A percentile compares a stretch with the other conserved stretches of the same genome.
phyloP scores from a whole-genome alignment of 92 coral and sea anemone species.

The Epizoanthus illoricatus region DNA sequence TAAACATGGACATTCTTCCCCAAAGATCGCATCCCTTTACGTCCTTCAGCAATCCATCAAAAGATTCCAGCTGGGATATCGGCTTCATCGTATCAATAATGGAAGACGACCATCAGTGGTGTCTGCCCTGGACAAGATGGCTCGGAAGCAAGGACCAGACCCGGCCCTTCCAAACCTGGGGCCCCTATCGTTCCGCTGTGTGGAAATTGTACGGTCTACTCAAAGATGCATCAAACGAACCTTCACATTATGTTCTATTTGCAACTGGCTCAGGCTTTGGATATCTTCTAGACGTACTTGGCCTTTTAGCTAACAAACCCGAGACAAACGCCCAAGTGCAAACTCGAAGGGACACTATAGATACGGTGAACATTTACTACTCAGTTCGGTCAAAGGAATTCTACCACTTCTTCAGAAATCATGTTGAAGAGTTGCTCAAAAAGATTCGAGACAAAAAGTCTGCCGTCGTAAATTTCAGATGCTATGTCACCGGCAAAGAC shows the following conservation, averaged over 20 bases:
- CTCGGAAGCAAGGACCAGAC: slow-evolving; percentile 26
- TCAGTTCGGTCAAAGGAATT: slow-evolving; percentile 52
- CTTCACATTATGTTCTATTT: slow-evolving; percentile 38
- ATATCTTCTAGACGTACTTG: slow-evolving; percentile 53
- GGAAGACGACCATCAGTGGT: slow-evolving; percentile 44
- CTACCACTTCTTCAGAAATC: slow-evolving; percentile 26
- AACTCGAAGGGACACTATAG: neutral
- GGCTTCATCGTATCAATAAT: slow-evolving; percentile 52
- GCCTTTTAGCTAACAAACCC: slow-evolving; percentile 47
- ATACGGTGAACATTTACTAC: slow-evolving; percentile 51
- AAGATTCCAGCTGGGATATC: slow-evolving; percentile 56
- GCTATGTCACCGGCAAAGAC: slow-evolving; percentile 43
- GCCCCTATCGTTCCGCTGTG: slow-evolving; percentile 66
- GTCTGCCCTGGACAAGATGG: slow-evolving; percentile 59
- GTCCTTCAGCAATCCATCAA: slow-evolving; percentile 47
- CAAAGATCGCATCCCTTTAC: slow-evolving; percentile 65
- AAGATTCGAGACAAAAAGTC: slow-evolving; percentile 34
- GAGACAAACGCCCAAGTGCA: neutral
- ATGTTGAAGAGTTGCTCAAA: slow-evolving; percentile 26
- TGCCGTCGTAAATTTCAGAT: slow-evolving; percentile 34
- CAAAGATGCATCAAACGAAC: neutral
- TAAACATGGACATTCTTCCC: slow-evolving; percentile 32
- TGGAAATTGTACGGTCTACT: slow-evolving; percentile 35
- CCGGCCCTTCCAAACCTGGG: slow-evolving; percentile 40
- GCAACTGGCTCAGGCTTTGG: slow-evolving; percentile 67